Percentiles rank a stretch among this genome's conserved stretches.
These are phyloP conservation scores for Brachionus plicatilis DNA, from an alignment of 1,140 invertebrate species.

Conservation along the genomic window DNA sequence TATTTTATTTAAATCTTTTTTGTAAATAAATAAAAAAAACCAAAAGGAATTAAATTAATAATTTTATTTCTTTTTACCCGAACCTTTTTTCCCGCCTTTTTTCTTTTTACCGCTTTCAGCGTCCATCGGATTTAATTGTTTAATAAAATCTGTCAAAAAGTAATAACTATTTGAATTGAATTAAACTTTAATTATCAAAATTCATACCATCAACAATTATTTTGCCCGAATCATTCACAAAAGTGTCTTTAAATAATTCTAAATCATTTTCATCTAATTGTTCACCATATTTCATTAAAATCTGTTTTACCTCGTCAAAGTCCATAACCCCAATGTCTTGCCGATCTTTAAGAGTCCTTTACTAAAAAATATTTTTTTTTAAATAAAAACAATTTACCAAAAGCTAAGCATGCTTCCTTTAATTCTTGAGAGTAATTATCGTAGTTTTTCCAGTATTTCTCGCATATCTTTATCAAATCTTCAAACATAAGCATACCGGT, in stretches of 20 bases:
- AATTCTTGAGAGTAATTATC: conserved; percentile 27
- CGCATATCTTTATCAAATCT: conserved; percentile 4
- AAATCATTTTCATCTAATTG: conserved; percentile 30
- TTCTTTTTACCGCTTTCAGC: not conserved
- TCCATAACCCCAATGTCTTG: conserved; percentile 26
- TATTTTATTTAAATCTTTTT: not conserved
- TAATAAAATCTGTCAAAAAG: conserved; percentile 11
- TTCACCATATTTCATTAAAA: conserved; percentile 34
- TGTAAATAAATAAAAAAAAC: not conserved
- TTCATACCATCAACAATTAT: conserved; percentile 31
- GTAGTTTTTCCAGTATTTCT: conserved; percentile 36
- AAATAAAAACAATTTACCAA: not conserved
- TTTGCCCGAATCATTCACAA: not conserved
- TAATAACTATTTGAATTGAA: no score
- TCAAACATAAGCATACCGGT: conserved; percentile 39
- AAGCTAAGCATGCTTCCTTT: conserved; percentile 1
- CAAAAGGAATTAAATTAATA: not conserved
- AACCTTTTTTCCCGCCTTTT: conserved; percentile 2
- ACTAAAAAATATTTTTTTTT: not conserved
- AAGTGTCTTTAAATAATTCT: not conserved
- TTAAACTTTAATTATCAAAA: not conserved
- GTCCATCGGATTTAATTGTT: conserved; percentile 9
- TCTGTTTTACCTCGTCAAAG: conserved; percentile 6
- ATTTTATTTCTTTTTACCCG: not conserved
- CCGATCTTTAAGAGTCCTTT: not conserved